Evolutionary conservation across 1,140 invertebrate species (phyloP).

Genomic region (Mizuhopecten yessoensis): DNA sequence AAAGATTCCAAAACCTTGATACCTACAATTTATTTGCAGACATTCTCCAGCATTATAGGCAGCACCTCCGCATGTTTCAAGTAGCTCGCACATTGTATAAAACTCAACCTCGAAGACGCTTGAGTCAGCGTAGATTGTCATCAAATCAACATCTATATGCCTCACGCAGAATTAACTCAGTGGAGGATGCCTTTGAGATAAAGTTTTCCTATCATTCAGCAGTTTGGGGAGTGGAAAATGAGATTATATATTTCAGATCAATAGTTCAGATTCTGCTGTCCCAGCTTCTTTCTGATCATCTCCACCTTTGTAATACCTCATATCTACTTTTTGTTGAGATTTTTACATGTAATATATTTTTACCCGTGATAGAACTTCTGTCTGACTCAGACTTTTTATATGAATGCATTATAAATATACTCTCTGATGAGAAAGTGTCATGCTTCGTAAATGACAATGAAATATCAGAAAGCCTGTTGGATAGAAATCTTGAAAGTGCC

Average conservation of each 20-base stretch:
- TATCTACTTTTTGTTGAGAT: conserved; percentile 69
- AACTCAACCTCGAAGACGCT: conserved; percentile 58
- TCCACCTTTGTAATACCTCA: conserved; percentile 57
- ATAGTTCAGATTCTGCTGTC: conserved; percentile 64
- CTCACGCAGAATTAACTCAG: conserved; percentile 50
- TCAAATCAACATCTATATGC: conserved; percentile 41
- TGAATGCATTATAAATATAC: conserved; percentile 68
- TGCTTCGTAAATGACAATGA: neutral
- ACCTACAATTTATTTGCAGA: conserved; percentile 51
- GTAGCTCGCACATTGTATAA: conserved; percentile 59
- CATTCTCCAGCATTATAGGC: conserved; percentile 61
- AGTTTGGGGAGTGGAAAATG: conserved; percentile 59
- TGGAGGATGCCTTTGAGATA: conserved; percentile 70
- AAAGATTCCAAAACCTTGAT: conserved; percentile 54
- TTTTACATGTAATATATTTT: conserved; percentile 66
- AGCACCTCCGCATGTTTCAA: conserved; percentile 66
- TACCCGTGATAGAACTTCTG: conserved; percentile 66
- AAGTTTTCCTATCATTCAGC: conserved; percentile 67
- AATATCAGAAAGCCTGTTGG: neutral
- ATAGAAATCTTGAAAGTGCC: neutral
- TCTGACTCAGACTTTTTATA: conserved; percentile 69
- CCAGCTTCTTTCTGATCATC: conserved; percentile 51
- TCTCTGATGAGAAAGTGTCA: conserved; percentile 63
- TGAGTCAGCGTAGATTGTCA: neutral
- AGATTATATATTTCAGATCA: conserved; percentile 63